Base-by-base conservation (phyloP, 2,113 vertebrate genomes). In the Larimichthys polyactis region DNA sequence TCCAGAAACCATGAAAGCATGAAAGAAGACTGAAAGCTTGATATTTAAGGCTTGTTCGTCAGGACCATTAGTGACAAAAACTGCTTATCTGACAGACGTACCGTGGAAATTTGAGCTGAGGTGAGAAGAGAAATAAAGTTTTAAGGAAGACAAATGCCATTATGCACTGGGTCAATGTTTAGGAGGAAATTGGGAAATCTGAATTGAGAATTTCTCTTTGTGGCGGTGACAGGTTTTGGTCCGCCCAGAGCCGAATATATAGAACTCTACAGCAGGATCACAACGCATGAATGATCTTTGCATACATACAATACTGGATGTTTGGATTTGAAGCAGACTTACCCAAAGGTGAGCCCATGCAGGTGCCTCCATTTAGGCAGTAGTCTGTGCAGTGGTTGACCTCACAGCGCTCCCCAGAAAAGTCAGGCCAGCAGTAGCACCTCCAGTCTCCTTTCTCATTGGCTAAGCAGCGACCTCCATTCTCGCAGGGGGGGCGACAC, bases 381-480 rank as follows among this genome's bases (percentile, higher is more conserved):
- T 98, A 99, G 90, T 97, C 97, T 79, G 94, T 94, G 87, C 98
- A 99, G 73, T 99, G 98, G 85, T 98, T 99, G 71, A 96, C 96
- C 94, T 99, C 97, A 91, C 98, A 99, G 87, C 96, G 95, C 71
- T 97, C 97, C 32, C 98, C 98, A 0, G 98, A 98, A 88, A 98
- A 99, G 93, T 96, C 97, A 0, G 98, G 98, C 97, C 98, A 99
- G 93, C 98, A 99, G 87, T 97, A 97, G 86, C 98, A 99, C 3
- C 97, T 95, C 68, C 96, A 95, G 77, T 97, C 96, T 55, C 98
- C 97, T 72, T 98, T 99, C 91, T 99, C 98, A 3, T 99, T 99
- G 84, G 97, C 94, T 64, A 99, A 92, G 86, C 98, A 99, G 81
- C 95, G 97, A 22, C 98, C 98, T 90, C 98, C 98, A 2, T 99